Evolutionary conservation across 2,113 vertebrate species (phyloP).

Genomic region (Peromyscus leucopus): DNA sequence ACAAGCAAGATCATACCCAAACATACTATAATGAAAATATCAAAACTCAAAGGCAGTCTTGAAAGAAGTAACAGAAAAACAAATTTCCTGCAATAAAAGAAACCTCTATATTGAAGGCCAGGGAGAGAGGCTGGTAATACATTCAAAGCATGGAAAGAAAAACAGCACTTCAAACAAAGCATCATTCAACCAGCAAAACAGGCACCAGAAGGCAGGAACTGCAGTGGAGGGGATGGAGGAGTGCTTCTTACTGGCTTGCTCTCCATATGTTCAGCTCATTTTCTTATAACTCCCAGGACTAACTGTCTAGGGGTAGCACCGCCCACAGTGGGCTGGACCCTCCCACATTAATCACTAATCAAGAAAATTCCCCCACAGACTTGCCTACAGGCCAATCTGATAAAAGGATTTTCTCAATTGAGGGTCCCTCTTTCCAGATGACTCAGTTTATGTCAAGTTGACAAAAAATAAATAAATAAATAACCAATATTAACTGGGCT

Average conservation of each 20-base stretch:
- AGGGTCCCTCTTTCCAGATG: neutral
- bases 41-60: neutral
- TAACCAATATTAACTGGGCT: neutral
- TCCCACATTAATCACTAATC: neutral
- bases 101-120: neutral
- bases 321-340: neutral
- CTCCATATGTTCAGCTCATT: neutral
- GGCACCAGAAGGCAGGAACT: neutral
- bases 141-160: neutral
- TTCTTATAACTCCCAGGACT: neutral
- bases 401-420: neutral
- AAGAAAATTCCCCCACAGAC: neutral
- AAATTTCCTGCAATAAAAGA: neutral
- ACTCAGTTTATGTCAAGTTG: neutral
- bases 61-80: neutral
- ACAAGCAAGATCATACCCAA: neutral
- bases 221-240: neutral
- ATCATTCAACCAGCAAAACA: neutral
- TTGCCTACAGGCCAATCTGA: neutral
- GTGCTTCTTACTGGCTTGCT: neutral
- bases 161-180: neutral
- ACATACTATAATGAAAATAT: neutral
- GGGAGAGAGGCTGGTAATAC: neutral
- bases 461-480: neutral
- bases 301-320: neutral